Evolutionary conservation across 1,140 invertebrate species (phyloP).

Genomic region (Sitobion miscanthi): DNA sequence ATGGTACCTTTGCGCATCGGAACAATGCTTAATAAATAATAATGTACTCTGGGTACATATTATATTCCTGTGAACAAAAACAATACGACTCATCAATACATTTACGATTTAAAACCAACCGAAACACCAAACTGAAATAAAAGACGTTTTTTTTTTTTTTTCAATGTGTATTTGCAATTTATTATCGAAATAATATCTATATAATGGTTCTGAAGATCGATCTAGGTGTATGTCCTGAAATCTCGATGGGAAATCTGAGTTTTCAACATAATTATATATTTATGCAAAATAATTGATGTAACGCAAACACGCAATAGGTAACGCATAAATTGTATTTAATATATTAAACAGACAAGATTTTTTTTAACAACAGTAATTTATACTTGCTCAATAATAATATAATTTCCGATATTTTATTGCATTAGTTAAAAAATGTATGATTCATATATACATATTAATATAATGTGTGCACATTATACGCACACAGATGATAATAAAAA

Average conservation of each 20-base stretch:
- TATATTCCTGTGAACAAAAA: not conserved
- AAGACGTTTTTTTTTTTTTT: not conserved
- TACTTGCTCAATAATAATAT: not conserved
- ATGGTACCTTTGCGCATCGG: not conserved
- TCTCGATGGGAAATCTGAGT: not conserved
- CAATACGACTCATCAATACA: not conserved
- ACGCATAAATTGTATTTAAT: not conserved
- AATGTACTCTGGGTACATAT: not conserved
- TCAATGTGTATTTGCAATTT: not conserved
- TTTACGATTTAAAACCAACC: not conserved
- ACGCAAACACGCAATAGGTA: not conserved
- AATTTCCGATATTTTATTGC: not conserved
- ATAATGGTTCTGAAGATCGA: not conserved
- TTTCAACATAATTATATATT: not conserved
- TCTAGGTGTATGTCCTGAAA: not conserved
- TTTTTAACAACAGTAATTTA: too few relatives aligned
- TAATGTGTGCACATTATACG: not conserved
- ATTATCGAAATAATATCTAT: not conserved
- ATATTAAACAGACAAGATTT: not conserved
- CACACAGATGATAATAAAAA: not conserved
- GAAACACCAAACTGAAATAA: not conserved
- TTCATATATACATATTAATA: not conserved
- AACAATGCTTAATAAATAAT: constrained; percentile 40
- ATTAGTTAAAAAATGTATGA: not conserved
- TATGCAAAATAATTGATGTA: not conserved